These are phyloP conservation scores for Cricetomys ansorgei DNA, from an alignment of 2,113 vertebrate species.

Conservation along the genomic window DNA sequence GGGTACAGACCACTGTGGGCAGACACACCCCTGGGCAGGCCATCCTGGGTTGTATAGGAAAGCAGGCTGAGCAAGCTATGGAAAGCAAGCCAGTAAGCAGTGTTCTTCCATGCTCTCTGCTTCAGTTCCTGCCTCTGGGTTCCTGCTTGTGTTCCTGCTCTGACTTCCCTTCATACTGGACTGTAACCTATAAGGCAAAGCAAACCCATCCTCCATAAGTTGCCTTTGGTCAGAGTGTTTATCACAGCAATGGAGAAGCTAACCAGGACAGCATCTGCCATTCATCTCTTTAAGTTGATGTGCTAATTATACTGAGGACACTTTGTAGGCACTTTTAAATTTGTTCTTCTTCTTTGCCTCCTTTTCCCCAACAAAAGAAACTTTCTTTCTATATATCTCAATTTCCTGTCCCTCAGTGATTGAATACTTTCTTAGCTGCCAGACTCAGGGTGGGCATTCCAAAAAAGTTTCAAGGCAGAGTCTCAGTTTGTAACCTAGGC, in stretches of 20 bases:
- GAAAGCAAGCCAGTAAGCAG: background rate
- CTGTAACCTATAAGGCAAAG: background rate
- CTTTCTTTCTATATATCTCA: background rate
- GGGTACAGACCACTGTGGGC: background rate
- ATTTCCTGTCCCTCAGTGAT: background rate
- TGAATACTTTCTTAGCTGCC: conserved; percentile 23
- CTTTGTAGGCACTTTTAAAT: background rate
- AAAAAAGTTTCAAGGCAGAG: background rate
- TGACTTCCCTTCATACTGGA: background rate
- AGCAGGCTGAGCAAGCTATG: background rate
- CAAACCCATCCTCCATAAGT: background rate
- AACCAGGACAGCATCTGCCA: background rate
- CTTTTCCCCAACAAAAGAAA: background rate
- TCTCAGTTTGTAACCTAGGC: background rate
- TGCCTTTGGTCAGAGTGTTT: background rate
- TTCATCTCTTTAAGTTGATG: background rate
- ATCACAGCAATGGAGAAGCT: background rate
- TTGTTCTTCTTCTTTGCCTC: background rate
- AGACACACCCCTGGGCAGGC: background rate
- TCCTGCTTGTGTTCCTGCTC: background rate
- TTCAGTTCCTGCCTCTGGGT: background rate
- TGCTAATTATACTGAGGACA: background rate
- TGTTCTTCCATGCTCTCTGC: background rate
- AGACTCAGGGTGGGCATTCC: background rate
- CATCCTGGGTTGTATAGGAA: background rate